Base-by-base conservation (phyloP, 2,113 vertebrate genomes). In the Aegypius monachus region DNA sequence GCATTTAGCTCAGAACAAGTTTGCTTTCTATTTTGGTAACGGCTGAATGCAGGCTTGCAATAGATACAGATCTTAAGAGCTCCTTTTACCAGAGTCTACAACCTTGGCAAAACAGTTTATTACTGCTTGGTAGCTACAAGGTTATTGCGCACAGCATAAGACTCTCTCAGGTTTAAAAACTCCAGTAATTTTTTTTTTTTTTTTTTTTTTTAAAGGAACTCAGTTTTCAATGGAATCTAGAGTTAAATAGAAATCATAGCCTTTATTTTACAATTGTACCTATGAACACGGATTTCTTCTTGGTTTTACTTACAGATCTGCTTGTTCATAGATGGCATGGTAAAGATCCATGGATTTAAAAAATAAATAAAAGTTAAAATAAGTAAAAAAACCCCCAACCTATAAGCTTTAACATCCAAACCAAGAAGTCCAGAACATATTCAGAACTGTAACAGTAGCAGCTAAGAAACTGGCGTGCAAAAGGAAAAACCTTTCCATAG, bases 341-440 rank as follows among this genome's bases (percentile, higher is more conserved):
- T 55, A 40, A 55, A 90, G 27, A 80, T 56, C 4, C 16, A 50
- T 34, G 5, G 16, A 56, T 71, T 86, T 63, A 17, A 34, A 65
- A 47, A 71, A 50, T 10, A 61, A 40, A 65, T 2, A 25, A 25
- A 71, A 48, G 4, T 22, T 32, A 53, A 58, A 80, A 68, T 16
- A 16, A 29, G 42, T 26, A 13, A 6, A 11, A 47, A 20, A 23
- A 25, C 6, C 1, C 10, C 16, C 40, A 0, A 4, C 5, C 13
- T 47, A 4, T 26, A 48, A 42, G 12, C 3, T 58, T 61, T 70
- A 56, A 34, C 4, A 59, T 63, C 23, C 15, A 79, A 81, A 78
- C 7, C 11, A 47, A 59, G 14, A 79, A 55, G 8, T 27, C 36
- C 23, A 83, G 11, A 85, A 86, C 4, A 5, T 20, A 34, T 8